Evolutionary conservation across 2,113 vertebrate species (phyloP).

Genomic region (Gracilinanus agilis): DNA sequence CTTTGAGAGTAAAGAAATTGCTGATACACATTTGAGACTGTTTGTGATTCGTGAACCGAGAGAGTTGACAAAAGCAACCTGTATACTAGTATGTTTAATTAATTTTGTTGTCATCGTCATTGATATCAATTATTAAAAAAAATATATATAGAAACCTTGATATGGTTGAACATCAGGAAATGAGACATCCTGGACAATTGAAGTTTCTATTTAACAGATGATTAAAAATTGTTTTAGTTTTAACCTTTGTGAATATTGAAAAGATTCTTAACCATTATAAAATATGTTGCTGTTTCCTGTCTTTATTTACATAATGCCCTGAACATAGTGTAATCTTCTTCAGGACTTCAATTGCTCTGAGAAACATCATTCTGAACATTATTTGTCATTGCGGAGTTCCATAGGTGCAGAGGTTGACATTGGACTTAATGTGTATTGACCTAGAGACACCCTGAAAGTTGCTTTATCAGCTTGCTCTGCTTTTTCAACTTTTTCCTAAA

Average conservation of each 20-base stretch:
- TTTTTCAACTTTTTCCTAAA: not conserved
- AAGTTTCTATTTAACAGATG: not conserved
- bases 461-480: not conserved
- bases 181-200: not conserved
- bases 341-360: not conserved
- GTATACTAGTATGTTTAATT: not conserved
- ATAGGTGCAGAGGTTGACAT: not conserved
- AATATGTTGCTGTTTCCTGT: not conserved
- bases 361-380: conserved; percentile 22
- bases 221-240: not conserved
- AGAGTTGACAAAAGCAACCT: not conserved
- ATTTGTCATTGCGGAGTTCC: conserved; percentile 25
- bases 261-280: not conserved
- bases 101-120: not conserved
- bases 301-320: not conserved
- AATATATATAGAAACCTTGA: not conserved
- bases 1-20: not conserved
- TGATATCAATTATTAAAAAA: not conserved
- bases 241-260: not conserved
- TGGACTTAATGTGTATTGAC: conserved; percentile 14
- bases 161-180: not conserved
- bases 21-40: not conserved
- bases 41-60: not conserved
- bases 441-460: conserved; percentile 22
- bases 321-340: conserved; percentile 35